Conservation (phyloP, 2,113 vertebrate species). For the Oncorhynchus clarkii region DNA sequence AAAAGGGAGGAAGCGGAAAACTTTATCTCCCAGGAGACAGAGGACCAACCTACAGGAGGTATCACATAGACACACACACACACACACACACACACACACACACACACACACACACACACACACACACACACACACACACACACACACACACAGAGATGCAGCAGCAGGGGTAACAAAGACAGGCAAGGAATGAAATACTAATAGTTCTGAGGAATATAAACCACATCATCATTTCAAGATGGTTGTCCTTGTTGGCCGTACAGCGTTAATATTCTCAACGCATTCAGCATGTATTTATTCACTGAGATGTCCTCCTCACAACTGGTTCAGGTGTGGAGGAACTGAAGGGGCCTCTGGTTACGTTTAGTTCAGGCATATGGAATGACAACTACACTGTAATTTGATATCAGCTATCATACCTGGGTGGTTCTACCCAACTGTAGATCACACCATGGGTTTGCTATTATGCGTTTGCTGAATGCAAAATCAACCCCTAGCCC, state of each 20-base stretch:
- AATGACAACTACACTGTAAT: neutral
- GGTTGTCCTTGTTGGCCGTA: neutral
- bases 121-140: neutral
- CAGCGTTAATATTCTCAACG: neutral
- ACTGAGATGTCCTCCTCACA: neutral
- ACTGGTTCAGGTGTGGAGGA: neutral
- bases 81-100: constrained; percentile 27
- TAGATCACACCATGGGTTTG: no score
- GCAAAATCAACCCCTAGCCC: no score
- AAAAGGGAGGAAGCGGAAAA: constrained; percentile 25
- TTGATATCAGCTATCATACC: neutral
- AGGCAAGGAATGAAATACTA: neutral
- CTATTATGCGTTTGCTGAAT: no score
- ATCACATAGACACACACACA: constrained; percentile 12
- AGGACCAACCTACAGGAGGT: neutral
- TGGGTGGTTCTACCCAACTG: neutral
- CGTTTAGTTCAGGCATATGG: neutral
- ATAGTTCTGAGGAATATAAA: neutral
- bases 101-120: constrained; percentile 28
- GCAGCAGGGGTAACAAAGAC: neutral
- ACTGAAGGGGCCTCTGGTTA: neutral
- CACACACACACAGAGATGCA: neutral
- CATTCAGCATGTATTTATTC: neutral
- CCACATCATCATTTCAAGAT: neutral
- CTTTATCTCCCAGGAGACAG: constrained; percentile 18